Percentiles rank a stretch among this genome's conserved stretches.
Evolutionary conservation across 2,888 invertebrate species (phyloP).

Genomic region (Limnephilus lunatus): DNA sequence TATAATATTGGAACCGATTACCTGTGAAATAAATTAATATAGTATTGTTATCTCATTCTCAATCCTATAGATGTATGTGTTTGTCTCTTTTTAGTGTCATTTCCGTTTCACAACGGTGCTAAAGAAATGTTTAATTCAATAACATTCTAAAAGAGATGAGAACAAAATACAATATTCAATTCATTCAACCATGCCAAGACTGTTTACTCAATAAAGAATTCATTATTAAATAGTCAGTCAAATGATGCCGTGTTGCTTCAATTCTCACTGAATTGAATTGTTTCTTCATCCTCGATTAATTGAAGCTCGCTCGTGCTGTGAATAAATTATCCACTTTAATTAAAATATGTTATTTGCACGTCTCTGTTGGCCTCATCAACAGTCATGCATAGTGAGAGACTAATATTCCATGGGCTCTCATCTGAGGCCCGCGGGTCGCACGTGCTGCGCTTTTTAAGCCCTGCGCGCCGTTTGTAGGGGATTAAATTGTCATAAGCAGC

Average conservation of each 20-base stretch:
- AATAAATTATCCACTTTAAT: constrained; percentile 14
- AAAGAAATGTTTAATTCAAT: neutral
- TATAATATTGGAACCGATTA: too few relatives aligned
- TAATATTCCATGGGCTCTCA: neutral
- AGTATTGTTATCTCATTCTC: too few relatives aligned
- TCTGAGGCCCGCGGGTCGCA: constrained; percentile 26
- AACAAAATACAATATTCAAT: neutral
- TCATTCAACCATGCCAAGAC: neutral
- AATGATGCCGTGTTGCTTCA: neutral
- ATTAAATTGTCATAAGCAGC: constrained; percentile 53
- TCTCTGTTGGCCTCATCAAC: constrained; percentile 5
- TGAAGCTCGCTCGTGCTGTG: neutral
- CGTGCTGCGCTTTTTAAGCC: neutral
- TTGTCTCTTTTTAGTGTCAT: too few relatives aligned
- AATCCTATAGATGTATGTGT: too few relatives aligned
- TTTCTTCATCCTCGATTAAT: too few relatives aligned
- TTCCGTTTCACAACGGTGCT: too few relatives aligned
- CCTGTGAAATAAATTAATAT: too few relatives aligned
- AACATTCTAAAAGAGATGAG: neutral
- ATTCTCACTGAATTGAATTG: neutral
- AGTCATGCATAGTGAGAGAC: neutral
- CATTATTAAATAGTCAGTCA: neutral
- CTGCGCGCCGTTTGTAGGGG: constrained; percentile 10
- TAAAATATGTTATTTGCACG: constrained; percentile 8
- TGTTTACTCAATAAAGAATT: neutral